Evolutionary conservation across 2,797 vertebrate genomes (phyloP).

Genomic region (Linurgus olivaceus): DNA sequence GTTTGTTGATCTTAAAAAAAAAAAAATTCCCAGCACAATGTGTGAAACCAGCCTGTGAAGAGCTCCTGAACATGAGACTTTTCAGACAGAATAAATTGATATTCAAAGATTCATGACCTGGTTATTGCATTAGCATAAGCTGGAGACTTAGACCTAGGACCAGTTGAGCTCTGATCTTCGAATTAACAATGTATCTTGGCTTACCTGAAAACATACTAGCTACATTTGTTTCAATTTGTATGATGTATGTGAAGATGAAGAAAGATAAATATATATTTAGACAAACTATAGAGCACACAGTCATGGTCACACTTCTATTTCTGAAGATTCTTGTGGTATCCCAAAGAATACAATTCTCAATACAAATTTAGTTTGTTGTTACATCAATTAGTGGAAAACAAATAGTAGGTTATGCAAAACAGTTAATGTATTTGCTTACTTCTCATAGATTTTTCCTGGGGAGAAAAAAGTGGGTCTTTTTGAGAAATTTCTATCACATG

Average conservation of each 20-base stretch:
- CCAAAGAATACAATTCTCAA: background rate
- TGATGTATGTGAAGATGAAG: background rate
- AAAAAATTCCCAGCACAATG: background rate
- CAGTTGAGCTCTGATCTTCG: background rate
- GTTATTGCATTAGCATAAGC: background rate
- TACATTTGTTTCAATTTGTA: background rate
- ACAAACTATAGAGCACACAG: background rate
- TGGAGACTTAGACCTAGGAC: background rate
- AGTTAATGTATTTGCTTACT: background rate
- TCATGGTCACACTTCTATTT: background rate
- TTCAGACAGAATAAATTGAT: background rate
- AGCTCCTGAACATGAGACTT: background rate
- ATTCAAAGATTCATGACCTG: background rate
- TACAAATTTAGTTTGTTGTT: background rate
- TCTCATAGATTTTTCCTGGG: background rate
- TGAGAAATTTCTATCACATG: background rate
- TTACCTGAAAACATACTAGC: background rate
- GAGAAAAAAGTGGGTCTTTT: background rate
- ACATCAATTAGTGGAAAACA: background rate
- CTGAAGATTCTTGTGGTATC: background rate
- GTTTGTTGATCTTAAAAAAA: background rate
- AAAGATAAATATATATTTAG: background rate
- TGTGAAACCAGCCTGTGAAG: background rate
- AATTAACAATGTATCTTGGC: background rate
- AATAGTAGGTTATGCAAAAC: background rate